These are phyloP conservation scores for Temnothorax unifasciatus DNA, from an alignment of 2,888 invertebrate species.

Conservation along the genomic window DNA sequence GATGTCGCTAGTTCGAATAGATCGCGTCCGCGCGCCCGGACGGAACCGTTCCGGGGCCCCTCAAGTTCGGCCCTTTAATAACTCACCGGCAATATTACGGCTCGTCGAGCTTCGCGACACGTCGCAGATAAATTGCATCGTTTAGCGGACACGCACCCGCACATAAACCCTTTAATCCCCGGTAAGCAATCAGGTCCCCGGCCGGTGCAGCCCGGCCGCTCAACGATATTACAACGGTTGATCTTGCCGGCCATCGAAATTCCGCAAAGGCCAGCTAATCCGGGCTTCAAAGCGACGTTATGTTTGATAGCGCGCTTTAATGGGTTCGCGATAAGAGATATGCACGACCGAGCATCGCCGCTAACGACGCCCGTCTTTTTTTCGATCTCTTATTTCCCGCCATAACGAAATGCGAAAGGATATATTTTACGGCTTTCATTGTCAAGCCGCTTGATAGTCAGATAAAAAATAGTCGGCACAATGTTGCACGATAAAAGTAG, in stretches of 20 bases:
- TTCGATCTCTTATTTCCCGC: constrained; percentile 3
- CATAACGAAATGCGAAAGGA: not conserved
- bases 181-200: constrained; percentile 54
- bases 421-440: constrained; percentile 26
- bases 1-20: constrained; percentile 55
- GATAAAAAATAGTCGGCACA: constrained; percentile 11
- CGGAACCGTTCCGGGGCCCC: constrained; percentile 34
- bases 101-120: constrained; percentile 61
- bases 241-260: constrained; percentile 62
- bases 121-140: constrained; percentile 67
- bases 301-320: constrained; percentile 54
- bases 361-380: constrained; percentile 29
- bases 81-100: constrained; percentile 69
- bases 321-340: constrained; percentile 48
- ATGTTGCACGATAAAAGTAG: constrained; percentile 2
- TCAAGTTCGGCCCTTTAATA: constrained; percentile 68
- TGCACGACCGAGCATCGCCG: constrained; percentile 20
- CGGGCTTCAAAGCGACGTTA: constrained; percentile 55
- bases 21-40: constrained; percentile 30
- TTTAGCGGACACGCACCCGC: constrained; percentile 60
- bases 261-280: constrained; percentile 56
- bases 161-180: constrained; percentile 67
- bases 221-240: constrained; percentile 52
- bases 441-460: not conserved
- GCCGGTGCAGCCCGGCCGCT: constrained; percentile 33